Evolutionary conservation across 2,113 vertebrate genomes (phyloP).

Genomic region (Strigops habroptila): DNA sequence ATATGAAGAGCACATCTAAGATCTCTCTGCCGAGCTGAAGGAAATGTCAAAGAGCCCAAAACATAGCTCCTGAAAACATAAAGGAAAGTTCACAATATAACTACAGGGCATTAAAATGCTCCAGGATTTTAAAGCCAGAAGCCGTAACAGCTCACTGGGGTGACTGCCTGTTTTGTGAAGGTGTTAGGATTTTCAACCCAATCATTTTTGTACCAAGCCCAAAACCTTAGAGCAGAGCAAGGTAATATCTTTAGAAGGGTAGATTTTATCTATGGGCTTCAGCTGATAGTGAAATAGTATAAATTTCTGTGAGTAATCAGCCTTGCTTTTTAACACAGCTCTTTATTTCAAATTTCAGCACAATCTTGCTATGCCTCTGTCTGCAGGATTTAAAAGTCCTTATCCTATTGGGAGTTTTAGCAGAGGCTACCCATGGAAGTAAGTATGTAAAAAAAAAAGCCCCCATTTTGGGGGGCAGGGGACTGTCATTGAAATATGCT

Average conservation of each 20-base stretch:
- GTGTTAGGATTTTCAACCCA: background rate
- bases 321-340: background rate
- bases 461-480: background rate
- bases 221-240: background rate
- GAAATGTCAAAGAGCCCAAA: constrained; percentile 20
- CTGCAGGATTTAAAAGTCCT: background rate
- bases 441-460: background rate
- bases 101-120: background rate
- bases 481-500: background rate
- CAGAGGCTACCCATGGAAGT: background rate
- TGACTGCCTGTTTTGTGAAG: background rate
- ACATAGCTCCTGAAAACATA: background rate
- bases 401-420: background rate
- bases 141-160: background rate
- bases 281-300: background rate
- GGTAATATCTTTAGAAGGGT: background rate
- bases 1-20: background rate
- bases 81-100: background rate
- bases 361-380: background rate
- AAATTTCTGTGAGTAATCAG: background rate
- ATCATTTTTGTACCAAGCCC: background rate
- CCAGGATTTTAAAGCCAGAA: background rate
- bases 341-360: background rate
- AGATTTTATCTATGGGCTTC: background rate
- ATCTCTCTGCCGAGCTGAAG: background rate